Evolutionary conservation across 2,797 vertebrate species (phyloP), one percentile per base, ranked within the genome.

Genomic region (Anguilla obscura): DNA sequence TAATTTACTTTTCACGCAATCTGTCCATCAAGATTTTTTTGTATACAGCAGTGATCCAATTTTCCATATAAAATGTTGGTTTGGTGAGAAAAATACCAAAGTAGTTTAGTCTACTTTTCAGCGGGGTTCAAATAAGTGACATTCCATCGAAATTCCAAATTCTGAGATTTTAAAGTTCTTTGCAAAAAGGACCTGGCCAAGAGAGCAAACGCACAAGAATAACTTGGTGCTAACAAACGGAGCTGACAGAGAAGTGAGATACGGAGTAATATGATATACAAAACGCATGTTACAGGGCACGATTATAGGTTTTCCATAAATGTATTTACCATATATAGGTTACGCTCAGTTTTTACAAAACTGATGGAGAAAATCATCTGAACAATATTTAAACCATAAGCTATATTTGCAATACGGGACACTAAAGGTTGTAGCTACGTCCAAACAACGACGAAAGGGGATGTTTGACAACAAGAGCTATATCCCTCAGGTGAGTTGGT

Each of bases 1-100:
- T 94, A 92, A 92, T 94, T 94, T 93, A 94, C 95, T 95, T 97
- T 98, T 97, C 97, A 98, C 95, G 95, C 97, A 96, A 97, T 96
- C 94, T 96, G 95, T 97, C 97, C 94, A 96, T 97, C 96, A 96
- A 93, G 93, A 94, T 94, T 27, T 82, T 48, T 48, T 48, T 24
- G 93, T 91, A 91, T 92, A 86, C 87, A 87, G 92, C 92, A 93
- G 92, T 93, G 93, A 95, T 96, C 95, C 95, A 95, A 94, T 94
- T 97, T 97, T 96, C 95, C 92, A 92, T 93, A 90, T 92, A 92
- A 93, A 90, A 94, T 93, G 93, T 94, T 95, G 90, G 90, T 94
- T 94, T 90, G 89, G 90, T 90, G 93, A 90, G 91, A 91, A 89
- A 58, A 91, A 90, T 84, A 93, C 90, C 93, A 90, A 91, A 92